Percentiles rank a stretch among this genome's conserved stretches.
Evolutionary conservation across 2,113 vertebrate genomes (phyloP).

Genomic region (Toxotes jaculatrix): DNA sequence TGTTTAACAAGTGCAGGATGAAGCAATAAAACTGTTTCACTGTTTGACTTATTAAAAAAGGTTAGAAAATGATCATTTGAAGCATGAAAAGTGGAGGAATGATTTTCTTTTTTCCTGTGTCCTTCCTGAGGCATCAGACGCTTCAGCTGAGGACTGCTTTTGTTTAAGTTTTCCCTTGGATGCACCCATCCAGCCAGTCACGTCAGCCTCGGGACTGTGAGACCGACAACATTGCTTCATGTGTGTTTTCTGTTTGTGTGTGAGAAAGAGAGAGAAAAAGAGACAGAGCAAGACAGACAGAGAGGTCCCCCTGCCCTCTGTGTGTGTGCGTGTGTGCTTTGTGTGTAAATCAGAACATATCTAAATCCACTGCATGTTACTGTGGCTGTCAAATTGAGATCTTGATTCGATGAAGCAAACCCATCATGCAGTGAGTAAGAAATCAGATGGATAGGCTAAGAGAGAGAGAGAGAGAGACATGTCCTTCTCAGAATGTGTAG

Average conservation of each 20-base stretch:
- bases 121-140: slow-evolving; percentile 3
- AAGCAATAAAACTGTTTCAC: neutral
- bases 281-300: slow-evolving; percentile 22
- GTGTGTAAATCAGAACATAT: slow-evolving; percentile 46
- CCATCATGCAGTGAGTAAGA: slow-evolving; percentile 29
- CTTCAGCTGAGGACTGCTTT: slow-evolving; percentile 11
- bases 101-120: neutral
- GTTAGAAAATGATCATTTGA: neutral
- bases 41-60: neutral
- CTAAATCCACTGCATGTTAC: slow-evolving; percentile 43
- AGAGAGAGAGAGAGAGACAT: neutral
- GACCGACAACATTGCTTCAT: slow-evolving; percentile 24
- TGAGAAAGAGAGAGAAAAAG: neutral
- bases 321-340: slow-evolving; percentile 18
- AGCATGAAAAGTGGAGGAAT: neutral
- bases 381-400: slow-evolving; percentile 33
- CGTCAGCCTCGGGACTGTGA: slow-evolving; percentile 1
- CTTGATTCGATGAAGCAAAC: slow-evolving; percentile 23
- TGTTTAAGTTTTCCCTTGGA: slow-evolving; percentile 31
- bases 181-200: slow-evolving; percentile 38
- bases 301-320: neutral
- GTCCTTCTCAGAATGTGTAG: neutral
- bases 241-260: slow-evolving; percentile 20
- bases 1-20: neutral
- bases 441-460: neutral